A percentile compares a stretch with the other conserved stretches of the same genome.
Evolutionary conservation across 1,140 invertebrate species (phyloP).

Genomic region (Papilio aristodemus): DNA sequence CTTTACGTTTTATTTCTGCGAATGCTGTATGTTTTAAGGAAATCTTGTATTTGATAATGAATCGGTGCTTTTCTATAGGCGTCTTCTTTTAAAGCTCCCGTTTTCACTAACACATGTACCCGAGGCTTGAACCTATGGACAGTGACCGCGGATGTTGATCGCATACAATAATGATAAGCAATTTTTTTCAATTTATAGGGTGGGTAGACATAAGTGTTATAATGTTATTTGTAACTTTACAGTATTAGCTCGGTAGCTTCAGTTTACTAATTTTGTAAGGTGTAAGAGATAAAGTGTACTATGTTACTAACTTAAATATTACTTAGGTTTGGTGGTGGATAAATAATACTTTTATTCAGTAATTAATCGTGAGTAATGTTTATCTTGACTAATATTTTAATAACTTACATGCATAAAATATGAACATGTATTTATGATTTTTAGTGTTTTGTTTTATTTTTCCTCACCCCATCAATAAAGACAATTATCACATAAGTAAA

Average conservation of each 20-base stretch:
- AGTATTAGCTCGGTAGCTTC: constrained; percentile 32
- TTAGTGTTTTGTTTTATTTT: constrained; percentile 56
- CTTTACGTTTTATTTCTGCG: neutral
- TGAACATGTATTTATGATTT: constrained; percentile 64
- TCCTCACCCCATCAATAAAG: neutral
- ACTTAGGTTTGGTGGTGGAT: constrained; percentile 71
- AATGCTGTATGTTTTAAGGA: neutral
- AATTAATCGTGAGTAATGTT: constrained; percentile 69
- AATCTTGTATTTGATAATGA: constrained; percentile 12
- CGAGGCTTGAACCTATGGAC: constrained; percentile 4
- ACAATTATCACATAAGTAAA: too few species aligned
- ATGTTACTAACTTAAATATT: constrained; percentile 66
- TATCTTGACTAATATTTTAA: constrained; percentile 63
- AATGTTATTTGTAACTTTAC: constrained; percentile 37
- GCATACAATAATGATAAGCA: neutral
- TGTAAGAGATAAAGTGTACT: constrained; percentile 40
- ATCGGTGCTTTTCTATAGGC: constrained; percentile 19
- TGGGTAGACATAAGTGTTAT: constrained; percentile 48
- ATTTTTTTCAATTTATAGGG: constrained; percentile 7
- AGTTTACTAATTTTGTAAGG: constrained; percentile 17
- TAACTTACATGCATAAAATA: constrained; percentile 53
- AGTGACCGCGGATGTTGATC: neutral
- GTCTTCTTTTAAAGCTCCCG: constrained; percentile 1
- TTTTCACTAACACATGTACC: neutral
- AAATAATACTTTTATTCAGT: constrained; percentile 69